Base-by-base conservation (phyloP, 2,888 invertebrate species). In the Halocaridina rubra region DNA sequence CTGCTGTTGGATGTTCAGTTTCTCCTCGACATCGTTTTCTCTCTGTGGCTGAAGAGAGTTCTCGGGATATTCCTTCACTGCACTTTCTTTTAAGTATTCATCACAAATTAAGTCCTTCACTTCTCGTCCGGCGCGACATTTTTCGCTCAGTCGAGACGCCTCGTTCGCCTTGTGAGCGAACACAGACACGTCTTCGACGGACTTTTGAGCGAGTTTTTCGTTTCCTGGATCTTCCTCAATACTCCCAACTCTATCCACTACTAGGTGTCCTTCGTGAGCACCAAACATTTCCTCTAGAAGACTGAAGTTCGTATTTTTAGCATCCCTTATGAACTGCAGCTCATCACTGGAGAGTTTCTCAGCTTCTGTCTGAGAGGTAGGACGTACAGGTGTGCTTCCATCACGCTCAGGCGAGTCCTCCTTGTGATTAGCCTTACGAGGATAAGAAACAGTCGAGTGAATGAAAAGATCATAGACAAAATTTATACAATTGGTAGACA, bases 221-320 rank as follows among this genome's bases (percentile, higher is more conserved):
- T 24, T 19, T 10, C 29, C 80, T 22, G 22, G 71, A 16, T 29
- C 74, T 2, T 67, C 82, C 27, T 82, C 86, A n/a, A 75, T 81
- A 61, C 57, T 85, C 8, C 76, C 57, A 3, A 76, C 53, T 2
- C 53, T 59, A 27, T 61, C 74, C n/a, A 27, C 33, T 22, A 33
- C 57, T 4, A 53, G 46, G 46, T 64, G 30, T 24, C 79, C 69
- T 16, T 76, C 80, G 13, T 79, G 80, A 30, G 80, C 82, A 1
- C 88, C 86, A 79, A 88, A 88, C 74, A 88, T 82, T 53, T 88
- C 86, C 67, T 88, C 88, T 10, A 88, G 80, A 13, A 88, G 84
- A 46, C 79, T 80, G 27, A 88, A 79, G 59, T 86, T 86, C 27
- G 82, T 79, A 39, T 84, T 84, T 53, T 84, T 84, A n/a, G 84